phyloP scores from a whole-genome alignment of 1,140 invertebrate species.

The Dendrolimus kikuchii region DNA sequence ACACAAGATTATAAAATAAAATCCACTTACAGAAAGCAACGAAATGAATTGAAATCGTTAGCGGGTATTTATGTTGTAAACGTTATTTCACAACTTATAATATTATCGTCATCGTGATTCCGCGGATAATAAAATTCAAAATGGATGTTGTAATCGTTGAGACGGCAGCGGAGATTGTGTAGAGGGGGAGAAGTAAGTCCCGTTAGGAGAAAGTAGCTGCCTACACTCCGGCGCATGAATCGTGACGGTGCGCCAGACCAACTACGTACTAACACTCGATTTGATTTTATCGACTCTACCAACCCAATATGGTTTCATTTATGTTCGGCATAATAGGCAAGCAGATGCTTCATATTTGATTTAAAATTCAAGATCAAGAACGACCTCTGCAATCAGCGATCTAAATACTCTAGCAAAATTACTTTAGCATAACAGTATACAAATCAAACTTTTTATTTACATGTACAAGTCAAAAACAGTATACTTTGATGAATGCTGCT shows the following conservation, averaged over 20 bases:
- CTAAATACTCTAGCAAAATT: too few species aligned
- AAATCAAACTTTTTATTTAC: too few species aligned
- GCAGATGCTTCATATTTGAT: constrained; percentile 11
- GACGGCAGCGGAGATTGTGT: constrained; percentile 16
- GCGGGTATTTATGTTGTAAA: constrained; percentile 4
- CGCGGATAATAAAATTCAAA: constrained; percentile 44
- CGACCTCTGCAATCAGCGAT: not conserved
- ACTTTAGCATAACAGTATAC: too few species aligned
- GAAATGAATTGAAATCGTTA: not conserved
- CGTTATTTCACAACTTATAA: constrained; percentile 43
- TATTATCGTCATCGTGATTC: constrained; percentile 49
- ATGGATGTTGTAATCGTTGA: constrained; percentile 39
- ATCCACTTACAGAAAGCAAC: too few species aligned
- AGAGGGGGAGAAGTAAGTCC: constrained; percentile 34
- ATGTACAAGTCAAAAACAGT: too few species aligned
- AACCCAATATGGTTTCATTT: constrained; percentile 19
- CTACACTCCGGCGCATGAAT: constrained; percentile 46
- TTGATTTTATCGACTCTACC: constrained; percentile 29
- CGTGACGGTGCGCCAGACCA: constrained; percentile 38
- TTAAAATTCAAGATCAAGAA: constrained; percentile 15
- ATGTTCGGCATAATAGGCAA: constrained; percentile 14
- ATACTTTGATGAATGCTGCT: too few species aligned
- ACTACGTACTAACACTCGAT: constrained; percentile 20
- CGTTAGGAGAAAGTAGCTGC: constrained; percentile 70
- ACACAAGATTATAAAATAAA: too few species aligned